Percentiles rank a stretch among this genome's conserved stretches.
These are phyloP conservation scores for Pachyrhynchus sulphureomaculatus DNA, from an alignment of 1,140 invertebrate genomes.

Conservation along the genomic window DNA sequence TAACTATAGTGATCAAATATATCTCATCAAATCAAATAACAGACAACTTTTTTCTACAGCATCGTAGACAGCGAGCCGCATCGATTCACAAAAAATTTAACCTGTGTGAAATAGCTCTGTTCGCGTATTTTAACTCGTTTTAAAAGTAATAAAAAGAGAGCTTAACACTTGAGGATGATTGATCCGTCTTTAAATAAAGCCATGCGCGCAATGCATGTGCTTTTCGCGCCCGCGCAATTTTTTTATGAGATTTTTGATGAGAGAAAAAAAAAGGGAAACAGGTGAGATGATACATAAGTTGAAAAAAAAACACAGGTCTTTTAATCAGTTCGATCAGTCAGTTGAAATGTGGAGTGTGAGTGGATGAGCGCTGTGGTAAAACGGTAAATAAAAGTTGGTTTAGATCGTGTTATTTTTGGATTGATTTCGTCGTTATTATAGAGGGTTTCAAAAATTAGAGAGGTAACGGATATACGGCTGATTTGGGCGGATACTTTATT, in stretches of 20 bases:
- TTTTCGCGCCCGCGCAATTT: slow-evolving; percentile 48
- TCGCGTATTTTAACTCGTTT: slow-evolving; percentile 38
- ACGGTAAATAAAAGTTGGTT: too few relatives aligned
- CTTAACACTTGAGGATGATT: not conserved
- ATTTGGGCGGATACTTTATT: too few relatives aligned
- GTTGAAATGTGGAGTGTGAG: too few relatives aligned
- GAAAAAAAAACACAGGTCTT: not conserved
- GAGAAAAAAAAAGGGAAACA: slow-evolving; percentile 46
- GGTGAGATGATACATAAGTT: slow-evolving; percentile 12
- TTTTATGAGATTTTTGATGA: slow-evolving; percentile 46
- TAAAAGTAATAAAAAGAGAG: slow-evolving; percentile 26
- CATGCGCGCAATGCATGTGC: slow-evolving; percentile 51
- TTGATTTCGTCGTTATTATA: too few relatives aligned
- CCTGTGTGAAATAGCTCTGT: slow-evolving; percentile 41
- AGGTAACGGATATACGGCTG: too few relatives aligned
- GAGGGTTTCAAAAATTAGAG: too few relatives aligned
- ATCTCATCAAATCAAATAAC: slow-evolving; percentile 21
- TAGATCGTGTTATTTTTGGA: too few relatives aligned
- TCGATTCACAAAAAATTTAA: slow-evolving; percentile 29
- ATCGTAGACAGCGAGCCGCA: slow-evolving; percentile 35
- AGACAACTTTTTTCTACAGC: slow-evolving; percentile 51
- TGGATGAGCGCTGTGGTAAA: too few relatives aligned
- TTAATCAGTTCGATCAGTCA: not conserved
- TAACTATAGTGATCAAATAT: too few relatives aligned
- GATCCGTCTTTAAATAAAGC: slow-evolving; percentile 34